Evolutionary conservation across 1,140 invertebrate genomes (phyloP).

Genomic region (Drosophila orosa): DNA sequence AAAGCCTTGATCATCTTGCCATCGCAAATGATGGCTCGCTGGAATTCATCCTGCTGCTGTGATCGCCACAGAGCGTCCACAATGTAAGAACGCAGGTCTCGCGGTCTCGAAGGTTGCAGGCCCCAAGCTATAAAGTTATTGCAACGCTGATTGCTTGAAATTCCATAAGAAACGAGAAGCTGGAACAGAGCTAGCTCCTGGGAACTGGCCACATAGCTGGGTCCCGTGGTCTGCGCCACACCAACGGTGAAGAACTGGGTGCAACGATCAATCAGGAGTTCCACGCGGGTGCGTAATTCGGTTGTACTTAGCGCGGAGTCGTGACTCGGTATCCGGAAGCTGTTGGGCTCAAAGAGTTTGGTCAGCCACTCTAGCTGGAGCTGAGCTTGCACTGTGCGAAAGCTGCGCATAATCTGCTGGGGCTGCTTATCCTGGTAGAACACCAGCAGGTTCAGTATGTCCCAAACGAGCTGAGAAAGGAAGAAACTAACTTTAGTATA

Average conservation of each 20-base stretch:
- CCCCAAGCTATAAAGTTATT: constrained; percentile 83
- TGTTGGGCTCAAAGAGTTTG: constrained; percentile 66
- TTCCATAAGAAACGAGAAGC: constrained; percentile 70
- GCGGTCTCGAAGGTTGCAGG: constrained; percentile 69
- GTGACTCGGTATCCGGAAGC: constrained; percentile 34
- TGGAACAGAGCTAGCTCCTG: constrained; percentile 74
- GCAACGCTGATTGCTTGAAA: constrained; percentile 78
- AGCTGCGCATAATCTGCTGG: constrained; percentile 63
- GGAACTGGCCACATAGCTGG: constrained; percentile 59
- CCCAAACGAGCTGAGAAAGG: constrained; percentile 71
- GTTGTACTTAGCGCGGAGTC: constrained; percentile 56
- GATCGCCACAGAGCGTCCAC: constrained; percentile 71
- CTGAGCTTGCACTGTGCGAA: constrained; percentile 71
- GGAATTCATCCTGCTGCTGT: constrained; percentile 65
- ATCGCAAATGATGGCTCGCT: constrained; percentile 73
- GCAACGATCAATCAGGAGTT: constrained; percentile 75
- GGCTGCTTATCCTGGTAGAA: constrained; percentile 78
- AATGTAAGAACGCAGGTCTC: constrained; percentile 72
- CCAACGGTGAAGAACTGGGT: constrained; percentile 73
- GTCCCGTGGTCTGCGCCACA: constrained; percentile 36
- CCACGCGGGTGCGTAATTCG: constrained; percentile 71
- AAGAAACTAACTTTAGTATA: neutral
- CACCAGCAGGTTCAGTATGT: constrained; percentile 74
- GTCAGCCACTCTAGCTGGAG: constrained; percentile 74
- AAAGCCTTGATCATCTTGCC: constrained; percentile 80